Evolutionary conservation across 1,140 invertebrate species (phyloP), one percentile per base, ranked within the genome.

Genomic region (Bemisia tabaci): DNA sequence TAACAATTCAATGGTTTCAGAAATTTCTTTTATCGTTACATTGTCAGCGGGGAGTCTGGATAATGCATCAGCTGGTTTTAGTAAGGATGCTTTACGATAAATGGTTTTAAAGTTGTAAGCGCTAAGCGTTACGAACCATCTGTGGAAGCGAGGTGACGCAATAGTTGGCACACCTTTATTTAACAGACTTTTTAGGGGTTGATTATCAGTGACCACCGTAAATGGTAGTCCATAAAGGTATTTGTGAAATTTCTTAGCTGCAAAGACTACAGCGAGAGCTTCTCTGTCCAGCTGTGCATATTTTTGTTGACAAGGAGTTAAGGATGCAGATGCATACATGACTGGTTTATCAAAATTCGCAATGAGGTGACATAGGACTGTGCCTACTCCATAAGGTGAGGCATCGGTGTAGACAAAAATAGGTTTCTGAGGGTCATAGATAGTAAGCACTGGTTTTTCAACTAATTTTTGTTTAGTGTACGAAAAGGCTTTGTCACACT

Each of bases 271-370:
- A 9, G 75, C 74, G 27, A 79, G 74, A 65, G 64, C 78, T 72
- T 82, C 79, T 62, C 77, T 76, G 63, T 83, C 79, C 22, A 78
- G 75, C 66, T 79, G 74, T 22, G 73, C 61, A 68, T 80, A 81
- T 59, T 77, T 77, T 67, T 60, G 22, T 61, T 68, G 64, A 21
- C 62, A 61, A 22, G 25, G 12, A 25, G 70, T 72, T 23, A 83
- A 64, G 0, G 75, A 75, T 59, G 66, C 65, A 71, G 70, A 79
- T 12, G 73, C 73, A 71, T 70, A 79, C 1, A 71, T 72, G 48
- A 79, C 74, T 11, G 75, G 75, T 48, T 70, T 71, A 69, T 73
- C 69, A 22, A 24, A 63, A 17, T 68, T 70, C 25, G 70, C 48
- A 59, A 73, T 67, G 22, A 67, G 65, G 59, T 78, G 74, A 9